A percentile compares a stretch with the other conserved stretches of the same genome.
These are phyloP conservation scores for Periphyllus acericola DNA, from an alignment of 2,888 invertebrate genomes.

Conservation along the genomic window DNA sequence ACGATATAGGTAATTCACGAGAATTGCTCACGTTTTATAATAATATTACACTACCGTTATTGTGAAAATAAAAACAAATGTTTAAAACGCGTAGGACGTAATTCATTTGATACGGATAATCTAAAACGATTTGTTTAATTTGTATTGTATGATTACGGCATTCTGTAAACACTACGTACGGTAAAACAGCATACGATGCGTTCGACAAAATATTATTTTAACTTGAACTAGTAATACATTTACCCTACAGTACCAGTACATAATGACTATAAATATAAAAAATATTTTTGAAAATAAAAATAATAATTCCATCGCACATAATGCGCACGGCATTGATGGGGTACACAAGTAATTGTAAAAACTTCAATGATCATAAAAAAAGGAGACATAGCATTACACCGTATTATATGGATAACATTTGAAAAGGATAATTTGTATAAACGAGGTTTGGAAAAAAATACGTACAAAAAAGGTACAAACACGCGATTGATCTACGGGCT, in stretches of 20 bases:
- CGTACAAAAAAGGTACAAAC: slow-evolving; percentile 26
- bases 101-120: too few relatives aligned
- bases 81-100: too few relatives aligned
- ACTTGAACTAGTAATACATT: background rate
- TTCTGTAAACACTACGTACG: too few relatives aligned
- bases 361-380: slow-evolving; percentile 13
- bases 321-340: background rate
- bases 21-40: background rate
- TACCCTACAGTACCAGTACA: background rate
- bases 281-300: background rate
- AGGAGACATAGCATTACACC: background rate
- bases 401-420: background rate
- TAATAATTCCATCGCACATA: background rate
- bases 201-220: background rate
- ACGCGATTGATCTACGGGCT: slow-evolving; percentile 35
- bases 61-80: background rate
- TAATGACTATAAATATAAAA: too few relatives aligned
- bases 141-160: too few relatives aligned
- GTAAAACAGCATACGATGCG: too few relatives aligned
- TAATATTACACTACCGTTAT: background rate
- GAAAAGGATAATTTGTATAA: slow-evolving; percentile 49
- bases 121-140: too few relatives aligned
- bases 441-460: background rate
- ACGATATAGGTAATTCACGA: background rate
- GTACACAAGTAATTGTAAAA: background rate